Base-by-base conservation (phyloP, 1,140 invertebrate genomes). In the Argopecten irradians region DNA sequence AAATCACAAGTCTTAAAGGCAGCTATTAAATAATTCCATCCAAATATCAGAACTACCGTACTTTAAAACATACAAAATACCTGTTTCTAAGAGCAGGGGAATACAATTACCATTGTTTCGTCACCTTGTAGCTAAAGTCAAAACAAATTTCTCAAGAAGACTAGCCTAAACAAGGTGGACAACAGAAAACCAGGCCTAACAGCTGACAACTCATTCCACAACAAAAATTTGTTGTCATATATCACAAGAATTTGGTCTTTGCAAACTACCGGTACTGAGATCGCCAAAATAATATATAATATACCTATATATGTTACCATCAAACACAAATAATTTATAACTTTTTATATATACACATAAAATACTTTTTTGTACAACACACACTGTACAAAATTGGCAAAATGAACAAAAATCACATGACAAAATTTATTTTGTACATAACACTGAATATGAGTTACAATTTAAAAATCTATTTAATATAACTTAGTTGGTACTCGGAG, bases 281-380 rank as follows among this genome's bases (percentile, higher is more conserved):
- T 71, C 55, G 55, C 55, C 55, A 71, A 71, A 71, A 28, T 28
- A 28, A 28, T 28, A 71, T 71, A 2, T 28, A 5, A 71, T 46
- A 46, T 46, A 22, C n/a, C n/a, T 46, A 46, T 46, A 46, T 46
- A 39, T 39, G 36, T 39, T 39, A 22, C n/a, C n/a, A 71, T 71
- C n/a, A 71, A 71, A 71, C 55, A 71, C 55, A 71, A 71, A 71
- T 71, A 71, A 71, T 71, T 71, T 71, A 71, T 71, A 71, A 71
- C 55, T 28, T 71, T 71, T 71, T 71, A 28, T 71, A 71, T 71
- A 71, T 71, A 71, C 55, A 71, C 28, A 71, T 3, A 46, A 46
- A 19, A 46, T 19, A 19, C 13, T 5, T 16, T 46, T 19, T 46
- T 46, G 43, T 46, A 46, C 43, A 46, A 46, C 55, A 71, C n/a